Conservation (phyloP, 2,797 vertebrate genomes). For the Carcharodon carcharias region DNA sequence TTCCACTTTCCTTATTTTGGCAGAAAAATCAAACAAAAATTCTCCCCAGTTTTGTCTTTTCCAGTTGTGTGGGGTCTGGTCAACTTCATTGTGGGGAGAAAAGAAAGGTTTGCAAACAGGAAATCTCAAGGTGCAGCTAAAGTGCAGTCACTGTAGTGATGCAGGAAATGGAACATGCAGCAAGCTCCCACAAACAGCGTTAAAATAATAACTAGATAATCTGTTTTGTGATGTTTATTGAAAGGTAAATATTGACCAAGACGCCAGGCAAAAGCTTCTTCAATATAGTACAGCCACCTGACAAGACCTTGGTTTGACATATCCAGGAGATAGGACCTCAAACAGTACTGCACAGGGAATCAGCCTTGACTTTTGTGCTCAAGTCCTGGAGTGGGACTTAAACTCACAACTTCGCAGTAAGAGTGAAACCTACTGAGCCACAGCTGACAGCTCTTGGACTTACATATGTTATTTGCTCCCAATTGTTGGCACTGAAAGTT, state of each 20-base stretch:
- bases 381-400: background rate
- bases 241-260: no score
- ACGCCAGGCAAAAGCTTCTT: background rate
- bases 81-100: background rate
- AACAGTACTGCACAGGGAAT: background rate
- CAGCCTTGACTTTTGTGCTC: background rate
- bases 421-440: background rate
- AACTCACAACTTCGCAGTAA: background rate
- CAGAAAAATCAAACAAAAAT: background rate
- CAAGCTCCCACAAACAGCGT: no score
- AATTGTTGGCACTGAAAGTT: background rate
- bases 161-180: background rate
- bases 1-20: background rate
- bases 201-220: no score
- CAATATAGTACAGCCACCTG: background rate
- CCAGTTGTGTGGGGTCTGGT: background rate
- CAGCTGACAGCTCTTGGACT: background rate
- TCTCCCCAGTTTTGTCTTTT: background rate
- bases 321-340: background rate
- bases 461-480: background rate
- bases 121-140: background rate
- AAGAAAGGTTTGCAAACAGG: background rate
- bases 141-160: background rate
- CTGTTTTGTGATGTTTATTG: no score
- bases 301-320: background rate